Percentiles rank a stretch among this genome's conserved stretches.
These are phyloP conservation scores for Thymelicus lineola DNA, from an alignment of 2,888 invertebrate species.

Conservation along the genomic window DNA sequence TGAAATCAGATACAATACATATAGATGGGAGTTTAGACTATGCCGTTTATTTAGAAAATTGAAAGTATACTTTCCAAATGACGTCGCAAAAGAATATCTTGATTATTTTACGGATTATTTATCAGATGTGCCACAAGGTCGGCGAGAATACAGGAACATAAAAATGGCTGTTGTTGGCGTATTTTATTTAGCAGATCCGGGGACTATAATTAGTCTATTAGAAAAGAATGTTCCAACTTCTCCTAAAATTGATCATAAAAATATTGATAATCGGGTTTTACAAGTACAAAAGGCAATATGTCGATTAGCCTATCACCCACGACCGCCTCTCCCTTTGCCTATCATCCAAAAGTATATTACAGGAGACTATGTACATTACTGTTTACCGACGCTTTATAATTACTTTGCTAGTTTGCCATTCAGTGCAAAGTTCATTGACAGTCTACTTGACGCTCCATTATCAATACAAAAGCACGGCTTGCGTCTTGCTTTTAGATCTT, in stretches of 20 bases:
- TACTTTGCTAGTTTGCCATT: constrained; percentile 56
- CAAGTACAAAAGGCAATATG: constrained; percentile 60
- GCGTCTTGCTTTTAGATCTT: constrained; percentile 60
- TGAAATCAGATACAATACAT: constrained; percentile 40
- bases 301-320: constrained; percentile 52
- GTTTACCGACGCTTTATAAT: constrained; percentile 58
- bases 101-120: constrained; percentile 50
- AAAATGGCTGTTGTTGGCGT: constrained; percentile 53
- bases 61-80: constrained; percentile 59
- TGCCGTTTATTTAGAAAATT: constrained; percentile 56
- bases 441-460: constrained; percentile 55
- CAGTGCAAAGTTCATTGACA: constrained; percentile 53
- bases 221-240: constrained; percentile 54
- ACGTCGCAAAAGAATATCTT: constrained; percentile 54
- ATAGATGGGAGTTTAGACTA: constrained; percentile 41
- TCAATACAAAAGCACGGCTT: constrained; percentile 65
- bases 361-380: constrained; percentile 60
- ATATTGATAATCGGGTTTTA: constrained; percentile 47
- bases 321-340: constrained; percentile 58
- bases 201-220: constrained; percentile 52
- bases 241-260: constrained; percentile 54
- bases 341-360: constrained; percentile 53
- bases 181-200: constrained; percentile 53
- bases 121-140: constrained; percentile 20
- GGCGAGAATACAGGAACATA: constrained; percentile 12